These are phyloP conservation scores for Hemicordylus capensis DNA, from an alignment of 2,113 vertebrate species.

Conservation along the genomic window DNA sequence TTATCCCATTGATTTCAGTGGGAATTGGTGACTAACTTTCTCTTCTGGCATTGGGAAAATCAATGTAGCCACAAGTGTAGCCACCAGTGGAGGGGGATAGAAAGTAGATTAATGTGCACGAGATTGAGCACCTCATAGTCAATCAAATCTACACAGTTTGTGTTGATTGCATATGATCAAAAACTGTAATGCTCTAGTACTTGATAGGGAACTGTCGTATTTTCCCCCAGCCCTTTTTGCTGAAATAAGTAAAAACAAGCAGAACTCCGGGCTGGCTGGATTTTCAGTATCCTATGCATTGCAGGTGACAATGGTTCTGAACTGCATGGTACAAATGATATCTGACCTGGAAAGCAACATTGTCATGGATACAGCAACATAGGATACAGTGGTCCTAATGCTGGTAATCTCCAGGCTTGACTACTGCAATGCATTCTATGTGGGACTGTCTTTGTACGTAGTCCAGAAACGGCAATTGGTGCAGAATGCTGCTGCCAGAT, in stretches of 20 bases:
- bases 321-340: slow-evolving; percentile 94
- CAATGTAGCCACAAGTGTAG: neutral
- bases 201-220: slow-evolving; percentile 94
- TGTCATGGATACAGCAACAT: too few relatives aligned
- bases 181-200: too few relatives aligned
- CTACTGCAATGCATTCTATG: too few relatives aligned
- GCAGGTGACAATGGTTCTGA: slow-evolving; percentile 92
- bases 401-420: too few relatives aligned
- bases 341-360: slow-evolving; percentile 97
- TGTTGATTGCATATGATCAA: neutral
- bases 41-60: neutral
- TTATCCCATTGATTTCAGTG: neutral
- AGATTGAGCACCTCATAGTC: too few relatives aligned
- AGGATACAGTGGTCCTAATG: too few relatives aligned
- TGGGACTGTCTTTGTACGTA: too few relatives aligned
- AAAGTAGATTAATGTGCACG: too few relatives aligned
- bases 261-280: slow-evolving; percentile 89
- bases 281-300: slow-evolving; percentile 94
- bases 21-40: neutral
- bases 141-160: neutral
- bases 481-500: too few relatives aligned
- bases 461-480: too few relatives aligned
- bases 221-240: slow-evolving; percentile 94
- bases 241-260: slow-evolving; percentile 82
- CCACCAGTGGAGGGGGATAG: neutral